These are phyloP conservation scores for Eristalis tenax DNA, from an alignment of 2,888 invertebrate genomes.

Conservation along the genomic window DNA sequence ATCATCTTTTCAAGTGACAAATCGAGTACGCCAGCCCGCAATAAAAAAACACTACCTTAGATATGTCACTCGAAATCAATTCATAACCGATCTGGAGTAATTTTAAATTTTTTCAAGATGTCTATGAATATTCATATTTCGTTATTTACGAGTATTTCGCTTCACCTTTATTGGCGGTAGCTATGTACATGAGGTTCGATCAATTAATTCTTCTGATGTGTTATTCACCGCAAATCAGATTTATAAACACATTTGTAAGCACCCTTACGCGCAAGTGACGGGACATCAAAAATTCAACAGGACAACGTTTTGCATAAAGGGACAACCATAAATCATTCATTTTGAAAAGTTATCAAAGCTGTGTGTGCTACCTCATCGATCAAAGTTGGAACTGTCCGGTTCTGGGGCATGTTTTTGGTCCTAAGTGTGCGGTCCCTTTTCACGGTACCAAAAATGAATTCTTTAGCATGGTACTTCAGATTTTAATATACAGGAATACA, in stretches of 20 bases:
- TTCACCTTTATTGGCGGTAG: slow-evolving; percentile 8
- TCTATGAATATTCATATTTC: slow-evolving; percentile 3
- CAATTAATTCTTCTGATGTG: background rate
- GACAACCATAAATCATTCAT: slow-evolving; percentile 60
- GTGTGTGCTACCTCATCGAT: slow-evolving; percentile 53
- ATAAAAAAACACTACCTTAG: too few relatives aligned
- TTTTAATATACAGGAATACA: slow-evolving; percentile 63
- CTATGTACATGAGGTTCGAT: background rate
- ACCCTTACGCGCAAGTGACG: background rate
- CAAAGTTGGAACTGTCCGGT: slow-evolving; percentile 48
- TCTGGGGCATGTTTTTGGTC: slow-evolving; percentile 11
- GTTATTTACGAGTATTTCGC: background rate
- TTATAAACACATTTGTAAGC: background rate
- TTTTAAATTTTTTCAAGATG: background rate
- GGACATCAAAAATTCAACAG: background rate
- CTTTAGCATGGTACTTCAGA: slow-evolving; percentile 35
- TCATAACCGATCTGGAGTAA: too few relatives aligned
- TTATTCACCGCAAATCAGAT: slow-evolving; percentile 7
- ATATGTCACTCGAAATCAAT: too few relatives aligned
- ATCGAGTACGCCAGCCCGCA: too few relatives aligned
- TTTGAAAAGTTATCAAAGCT: slow-evolving; percentile 43
- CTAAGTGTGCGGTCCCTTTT: background rate
- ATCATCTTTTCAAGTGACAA: too few relatives aligned
- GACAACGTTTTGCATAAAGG: slow-evolving; percentile 25
- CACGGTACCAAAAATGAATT: slow-evolving; percentile 24